A percentile compares a stretch with the other conserved stretches of the same genome.
Conservation (phyloP, 2,113 vertebrate genomes). For the Asarcornis scutulata region DNA sequence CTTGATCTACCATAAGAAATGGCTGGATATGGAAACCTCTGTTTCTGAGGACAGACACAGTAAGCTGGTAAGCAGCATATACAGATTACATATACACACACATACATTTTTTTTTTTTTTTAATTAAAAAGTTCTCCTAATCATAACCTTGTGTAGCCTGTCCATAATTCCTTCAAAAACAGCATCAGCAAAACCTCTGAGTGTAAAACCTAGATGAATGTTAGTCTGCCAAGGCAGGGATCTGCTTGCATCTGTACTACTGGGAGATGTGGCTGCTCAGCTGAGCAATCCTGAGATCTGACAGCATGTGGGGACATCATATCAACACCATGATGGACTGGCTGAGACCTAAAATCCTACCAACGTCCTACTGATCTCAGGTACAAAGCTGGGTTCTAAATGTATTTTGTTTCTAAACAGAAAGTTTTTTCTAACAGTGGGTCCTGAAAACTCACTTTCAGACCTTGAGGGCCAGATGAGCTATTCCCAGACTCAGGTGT, state of each 20-base stretch:
- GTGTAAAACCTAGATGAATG: not conserved
- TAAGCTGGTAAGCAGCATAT: not conserved
- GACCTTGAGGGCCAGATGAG: not conserved
- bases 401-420: not conserved
- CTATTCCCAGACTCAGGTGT: not conserved
- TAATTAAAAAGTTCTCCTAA: not conserved
- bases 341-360: not conserved
- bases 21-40: not conserved
- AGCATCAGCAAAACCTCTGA: not conserved
- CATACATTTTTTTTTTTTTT: not conserved
- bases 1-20: not conserved
- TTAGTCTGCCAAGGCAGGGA: not conserved
- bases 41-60: not conserved
- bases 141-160: not conserved
- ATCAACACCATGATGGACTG: not conserved
- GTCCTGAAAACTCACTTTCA: not conserved
- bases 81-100: no score
- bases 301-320: rapidly evolving
- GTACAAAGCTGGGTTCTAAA: not conserved
- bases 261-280: not conserved
- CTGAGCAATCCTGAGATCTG: not conserved
- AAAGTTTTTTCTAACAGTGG: not conserved
- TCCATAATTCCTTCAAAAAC: not conserved
- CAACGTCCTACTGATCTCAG: not conserved
- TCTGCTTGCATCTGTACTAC: not conserved